Percentiles rank a stretch among this genome's conserved stretches.
phyloP scores from a whole-genome alignment of 2,888 invertebrate species.

The Dorcus parallelipipedus region DNA sequence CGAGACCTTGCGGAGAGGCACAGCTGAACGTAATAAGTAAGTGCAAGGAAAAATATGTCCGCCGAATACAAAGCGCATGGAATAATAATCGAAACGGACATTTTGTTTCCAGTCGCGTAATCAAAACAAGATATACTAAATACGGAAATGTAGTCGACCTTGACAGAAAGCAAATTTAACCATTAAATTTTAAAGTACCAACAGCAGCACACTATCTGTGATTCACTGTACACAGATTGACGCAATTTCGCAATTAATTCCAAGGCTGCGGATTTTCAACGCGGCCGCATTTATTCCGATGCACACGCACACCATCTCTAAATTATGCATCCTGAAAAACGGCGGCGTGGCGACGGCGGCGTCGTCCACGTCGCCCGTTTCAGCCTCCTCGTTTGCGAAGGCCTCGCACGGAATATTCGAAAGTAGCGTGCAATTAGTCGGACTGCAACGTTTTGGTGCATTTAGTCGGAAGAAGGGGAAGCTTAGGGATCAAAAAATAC shows the following conservation, averaged over 20 bases:
- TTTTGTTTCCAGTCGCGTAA: too few relatives aligned
- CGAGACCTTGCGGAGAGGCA: too few relatives aligned
- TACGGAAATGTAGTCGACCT: neutral
- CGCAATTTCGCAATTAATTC: constrained; percentile 17
- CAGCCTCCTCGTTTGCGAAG: neutral
- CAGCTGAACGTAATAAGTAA: too few relatives aligned
- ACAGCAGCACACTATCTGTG: constrained; percentile 9
- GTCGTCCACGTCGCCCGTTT: neutral
- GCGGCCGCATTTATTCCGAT: constrained; percentile 13
- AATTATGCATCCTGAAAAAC: neutral
- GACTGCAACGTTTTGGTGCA: constrained; percentile 34
- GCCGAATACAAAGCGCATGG: too few relatives aligned
- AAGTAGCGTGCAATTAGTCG: constrained; percentile 27
- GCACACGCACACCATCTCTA: neutral
- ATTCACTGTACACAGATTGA: constrained; percentile 12
- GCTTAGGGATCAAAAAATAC: constrained; percentile 52
- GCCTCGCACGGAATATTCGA: neutral
- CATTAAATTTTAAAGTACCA: constrained; percentile 16
- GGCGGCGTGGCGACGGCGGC: neutral
- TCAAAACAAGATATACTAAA: neutral
- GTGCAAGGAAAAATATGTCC: too few relatives aligned
- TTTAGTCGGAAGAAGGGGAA: constrained; percentile 30
- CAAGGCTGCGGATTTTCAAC: constrained; percentile 19
- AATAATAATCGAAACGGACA: too few relatives aligned
- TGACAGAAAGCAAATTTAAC: constrained; percentile 10